phyloP scores from a whole-genome alignment of 2,797 vertebrate species.

The Oryzias dopingdopingensis region DNA sequence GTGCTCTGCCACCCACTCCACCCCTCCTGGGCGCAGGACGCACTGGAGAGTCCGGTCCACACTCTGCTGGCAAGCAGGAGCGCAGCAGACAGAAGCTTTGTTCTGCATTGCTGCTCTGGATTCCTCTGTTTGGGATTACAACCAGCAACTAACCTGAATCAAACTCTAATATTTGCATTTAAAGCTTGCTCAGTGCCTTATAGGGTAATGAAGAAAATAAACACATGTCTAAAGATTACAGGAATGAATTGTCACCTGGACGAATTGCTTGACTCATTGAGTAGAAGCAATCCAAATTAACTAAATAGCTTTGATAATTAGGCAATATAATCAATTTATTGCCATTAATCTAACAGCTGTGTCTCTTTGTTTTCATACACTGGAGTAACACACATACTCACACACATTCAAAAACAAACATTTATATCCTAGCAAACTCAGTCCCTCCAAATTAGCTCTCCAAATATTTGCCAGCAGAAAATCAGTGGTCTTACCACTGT shows the following conservation, averaged over 20 bases:
- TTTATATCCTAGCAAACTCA: conserved; percentile 61
- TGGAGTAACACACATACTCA: conserved; percentile 9
- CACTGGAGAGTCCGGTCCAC: conserved; percentile 64
- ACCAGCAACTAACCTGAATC: conserved; percentile 42
- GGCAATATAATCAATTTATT: no score
- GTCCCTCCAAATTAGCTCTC: conserved; percentile 80
- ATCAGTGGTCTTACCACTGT: conserved; percentile 75
- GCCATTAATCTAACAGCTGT: no score
- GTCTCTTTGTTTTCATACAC: background rate
- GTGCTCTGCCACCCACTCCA: conserved; percentile 68
- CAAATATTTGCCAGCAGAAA: conserved; percentile 83
- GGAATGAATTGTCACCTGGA: conserved; percentile 11
- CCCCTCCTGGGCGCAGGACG: conserved; percentile 70
- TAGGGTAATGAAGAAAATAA: conserved; percentile 7
- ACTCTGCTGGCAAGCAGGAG: conserved; percentile 42
- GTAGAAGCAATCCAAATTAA: no score
- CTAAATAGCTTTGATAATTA: no score
- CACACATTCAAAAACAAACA: conserved; percentile 25
- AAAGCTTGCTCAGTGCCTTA: background rate
- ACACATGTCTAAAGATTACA: background rate
- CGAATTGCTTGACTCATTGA: conserved; percentile 2
- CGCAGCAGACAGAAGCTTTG: conserved; percentile 43
- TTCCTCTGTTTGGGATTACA: conserved; percentile 16
- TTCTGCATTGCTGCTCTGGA: conserved; percentile 27
- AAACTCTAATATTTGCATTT: conserved; percentile 5